Conservation (phyloP, 2,888 invertebrate genomes). For the Andrena bicolor region DNA sequence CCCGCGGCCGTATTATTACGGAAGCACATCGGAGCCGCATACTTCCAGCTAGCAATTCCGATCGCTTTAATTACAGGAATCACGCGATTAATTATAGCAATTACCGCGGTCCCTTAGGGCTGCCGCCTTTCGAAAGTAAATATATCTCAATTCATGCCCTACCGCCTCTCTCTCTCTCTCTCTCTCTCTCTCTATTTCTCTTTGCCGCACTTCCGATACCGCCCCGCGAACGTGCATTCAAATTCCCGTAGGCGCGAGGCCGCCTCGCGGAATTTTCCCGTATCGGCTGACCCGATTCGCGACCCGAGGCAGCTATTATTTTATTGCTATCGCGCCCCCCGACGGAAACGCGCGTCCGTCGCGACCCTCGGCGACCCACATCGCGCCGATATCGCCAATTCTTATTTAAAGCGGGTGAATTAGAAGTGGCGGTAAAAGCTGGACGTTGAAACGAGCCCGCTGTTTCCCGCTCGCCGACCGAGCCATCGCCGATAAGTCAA, state of each 20-base stretch:
- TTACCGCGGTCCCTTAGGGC: conserved; percentile 72
- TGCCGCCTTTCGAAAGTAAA: conserved; percentile 63
- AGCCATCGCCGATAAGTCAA: background rate
- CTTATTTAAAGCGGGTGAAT: conserved; percentile 1
- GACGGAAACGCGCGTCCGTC: conserved; percentile 39
- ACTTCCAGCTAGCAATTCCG: conserved; percentile 71
- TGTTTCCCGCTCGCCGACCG: background rate
- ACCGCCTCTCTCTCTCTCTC: background rate
- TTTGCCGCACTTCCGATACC: conserved; percentile 32
- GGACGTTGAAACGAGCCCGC: background rate
- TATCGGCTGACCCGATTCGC: conserved; percentile 62
- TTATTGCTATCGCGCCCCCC: conserved; percentile 49
- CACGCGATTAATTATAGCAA: conserved; percentile 80
- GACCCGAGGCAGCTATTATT: conserved; percentile 41
- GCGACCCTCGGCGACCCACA: conserved; percentile 40
- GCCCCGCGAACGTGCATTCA: conserved; percentile 40
- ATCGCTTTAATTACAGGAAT: conserved; percentile 79
- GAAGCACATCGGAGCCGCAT: conserved; percentile 55
- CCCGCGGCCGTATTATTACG: conserved; percentile 64
- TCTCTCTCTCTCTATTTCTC: background rate
- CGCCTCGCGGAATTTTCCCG: conserved; percentile 31
- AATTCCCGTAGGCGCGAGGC: conserved; percentile 43
- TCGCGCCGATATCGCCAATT: conserved; percentile 14
- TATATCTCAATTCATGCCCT: conserved; percentile 66
- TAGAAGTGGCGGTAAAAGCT: conserved; percentile 2